phyloP scores from a whole-genome alignment of 92 coral and sea anemone species.

The Parazoanthus darwini region DNA sequence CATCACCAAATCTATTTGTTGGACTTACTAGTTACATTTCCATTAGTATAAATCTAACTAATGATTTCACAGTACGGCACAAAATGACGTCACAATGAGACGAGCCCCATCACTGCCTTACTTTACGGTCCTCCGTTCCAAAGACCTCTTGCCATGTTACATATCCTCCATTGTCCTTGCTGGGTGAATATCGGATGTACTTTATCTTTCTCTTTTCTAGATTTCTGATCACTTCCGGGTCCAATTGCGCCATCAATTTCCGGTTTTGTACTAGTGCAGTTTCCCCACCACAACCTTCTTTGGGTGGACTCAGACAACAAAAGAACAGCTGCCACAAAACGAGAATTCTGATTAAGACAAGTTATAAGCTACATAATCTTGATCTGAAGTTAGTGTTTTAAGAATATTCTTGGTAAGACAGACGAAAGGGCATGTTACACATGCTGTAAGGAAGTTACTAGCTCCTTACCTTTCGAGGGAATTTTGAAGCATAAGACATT shows the following conservation, averaged over 20 bases:
- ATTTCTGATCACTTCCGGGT: constrained; percentile 54
- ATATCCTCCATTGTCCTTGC: constrained; percentile 25
- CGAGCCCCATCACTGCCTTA: neutral
- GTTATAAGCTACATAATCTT: neutral
- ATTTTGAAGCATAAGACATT: constrained; percentile 71
- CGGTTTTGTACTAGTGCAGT: constrained; percentile 58
- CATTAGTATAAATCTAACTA: no score
- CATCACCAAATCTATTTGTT: no score
- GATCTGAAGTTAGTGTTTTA: no score
- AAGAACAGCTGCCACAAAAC: constrained; percentile 37
- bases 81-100: no score
- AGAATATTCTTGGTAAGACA: no score
- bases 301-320: constrained; percentile 51
- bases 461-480: constrained; percentile 66
- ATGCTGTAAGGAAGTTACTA: neutral
- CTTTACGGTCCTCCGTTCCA: constrained; percentile 43
- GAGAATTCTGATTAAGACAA: neutral
- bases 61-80: no score
- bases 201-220: constrained; percentile 54
- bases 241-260: constrained; percentile 50
- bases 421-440: neutral
- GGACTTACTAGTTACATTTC: no score
- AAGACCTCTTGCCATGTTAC: constrained; percentile 52
- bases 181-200: constrained; percentile 55
- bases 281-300: constrained; percentile 66